Base-by-base conservation (phyloP, 2,797 vertebrate species). In the Phoxinus dragarum region DNA sequence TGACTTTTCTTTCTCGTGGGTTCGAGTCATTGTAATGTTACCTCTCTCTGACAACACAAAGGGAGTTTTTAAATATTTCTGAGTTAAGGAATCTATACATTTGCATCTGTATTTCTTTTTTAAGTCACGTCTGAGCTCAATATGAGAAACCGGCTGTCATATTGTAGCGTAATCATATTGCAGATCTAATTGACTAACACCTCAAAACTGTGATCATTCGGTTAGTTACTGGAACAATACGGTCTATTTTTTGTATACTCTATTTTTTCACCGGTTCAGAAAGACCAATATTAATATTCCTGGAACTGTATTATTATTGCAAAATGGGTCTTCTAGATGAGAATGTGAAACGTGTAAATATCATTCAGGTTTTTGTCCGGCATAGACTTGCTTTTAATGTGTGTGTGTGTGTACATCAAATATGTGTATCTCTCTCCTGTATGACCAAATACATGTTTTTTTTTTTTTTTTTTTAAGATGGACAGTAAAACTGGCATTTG, bases 401-500 rank as follows among this genome's bases (percentile, higher is more conserved):
- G 68, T 85, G 90, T 38, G 36, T 36, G 64, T 16, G 7, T 19
- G 7, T 86, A 88, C 83, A 79, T 79, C 44, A 81, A 88, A 92
- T 59, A 82, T 89, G 81, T 89, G 89, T 93, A 86, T 89, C 92
- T 91, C 80, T 84, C 84, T 85, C 56, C 84, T 92, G 81, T 90
- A 85, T 4, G 91, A 92, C 92, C 93, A 93, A 94, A 94, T 92
- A 84, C 87, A 88, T 93, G 92, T 84, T 19, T 10, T n/a, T 5
- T 34, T 2, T 21, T 31, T 6, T 14, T 27, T 74, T 14, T 47
- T 44, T 19, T 80, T n/a, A 5, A 31, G 27, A 4, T 44, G 91
- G 91, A 93, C 91, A 91, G 92, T 93, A 84, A 92, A 93, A 90
- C 90, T 91, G 93, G 93, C 93, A 93, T 92, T 91, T 92, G 94